Evolutionary conservation across 1,140 invertebrate genomes (phyloP), one percentile per base, ranked within the genome.

Genomic region (Hypothenemus hampei): DNA sequence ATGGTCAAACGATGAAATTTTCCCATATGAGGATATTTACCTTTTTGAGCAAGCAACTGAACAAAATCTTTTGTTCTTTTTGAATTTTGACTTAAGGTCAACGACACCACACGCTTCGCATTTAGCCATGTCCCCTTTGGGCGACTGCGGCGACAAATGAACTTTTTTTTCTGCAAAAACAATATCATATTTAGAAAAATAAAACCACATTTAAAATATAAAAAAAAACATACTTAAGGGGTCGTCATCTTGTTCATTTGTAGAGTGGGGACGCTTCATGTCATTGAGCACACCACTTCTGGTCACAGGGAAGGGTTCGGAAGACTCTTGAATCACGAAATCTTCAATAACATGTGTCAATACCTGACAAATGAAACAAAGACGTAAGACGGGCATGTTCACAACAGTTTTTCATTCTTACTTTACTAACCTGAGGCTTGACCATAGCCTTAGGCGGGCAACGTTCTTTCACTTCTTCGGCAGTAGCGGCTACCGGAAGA

Each of bases 311-410:
- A 96, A 96, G 0, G 92, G 91, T 75, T 89, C 86, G 2, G 82
- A 85, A 0, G 85, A 85, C 78, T 98, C 95, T 73, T 96, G 93
- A 64, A 98, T 97, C 3, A 97, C 88, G 72, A 93, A 97, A 15
- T 93, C 94, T 74, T 97, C 94, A 51, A 98, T 97, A 2, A 97
- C 90, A 70, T 98, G 95, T 0, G 93, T 97, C 7, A 97, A 75
- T 2, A 97, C 90, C 53, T 56, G 13, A 21, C 3, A 43, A 4
- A 5, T 29, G 26, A 6, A 29, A 29, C 36, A 13, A 15, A 37
- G 18, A 37, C 3, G 10, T 37, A 2, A 16, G 1, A 26, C 7
- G 13, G 29, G 29, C 4, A 45, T 6, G 10, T 1, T 31, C 15
- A 24, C n/a, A n/a, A n/a, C n/a, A n/a, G n/a, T n/a, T n/a, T n/a